Conservation (phyloP, 2,888 invertebrate genomes). For the Pseudeuparius sepicola region DNA sequence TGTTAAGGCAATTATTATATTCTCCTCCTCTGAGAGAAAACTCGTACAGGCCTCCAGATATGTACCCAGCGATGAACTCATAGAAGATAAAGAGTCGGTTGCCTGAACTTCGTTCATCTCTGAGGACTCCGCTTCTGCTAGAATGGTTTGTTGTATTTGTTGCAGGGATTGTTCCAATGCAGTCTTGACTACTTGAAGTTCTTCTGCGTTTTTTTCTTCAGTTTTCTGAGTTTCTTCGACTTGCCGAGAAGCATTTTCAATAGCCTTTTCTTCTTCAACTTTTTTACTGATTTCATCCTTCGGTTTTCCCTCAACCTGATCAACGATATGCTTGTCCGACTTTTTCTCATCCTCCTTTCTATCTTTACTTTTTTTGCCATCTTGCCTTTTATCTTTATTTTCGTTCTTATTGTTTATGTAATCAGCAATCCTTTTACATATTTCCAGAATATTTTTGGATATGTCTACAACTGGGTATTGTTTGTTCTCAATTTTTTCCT, state of each 20-base stretch:
- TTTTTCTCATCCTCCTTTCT: constrained; percentile 1
- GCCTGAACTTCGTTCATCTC: no score
- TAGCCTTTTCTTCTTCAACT: constrained; percentile 1
- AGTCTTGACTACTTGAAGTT: no score
- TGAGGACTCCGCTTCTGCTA: constrained; percentile 1
- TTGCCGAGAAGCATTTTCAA: no score
- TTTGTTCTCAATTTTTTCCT: constrained; percentile 3
- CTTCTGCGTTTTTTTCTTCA: neutral
- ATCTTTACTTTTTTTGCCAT: neutral
- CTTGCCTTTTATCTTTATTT: constrained; percentile 1
- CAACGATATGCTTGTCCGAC: no score
- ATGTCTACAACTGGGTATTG: neutral
- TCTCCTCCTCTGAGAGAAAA: no score
- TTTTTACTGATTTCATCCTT: neutral
- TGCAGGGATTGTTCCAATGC: no score
- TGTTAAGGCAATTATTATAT: no score
- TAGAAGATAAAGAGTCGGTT: no score
- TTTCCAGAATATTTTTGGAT: neutral
- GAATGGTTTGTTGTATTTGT: no score
- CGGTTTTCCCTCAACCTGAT: no score
- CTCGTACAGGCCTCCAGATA: no score
- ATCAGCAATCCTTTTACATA: neutral
- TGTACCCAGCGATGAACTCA: no score
- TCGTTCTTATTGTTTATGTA: constrained; percentile 1
- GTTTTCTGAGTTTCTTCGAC: constrained; percentile 3